Base-by-base conservation (phyloP, 2,888 invertebrate genomes). In the Xestia sexstrigata region DNA sequence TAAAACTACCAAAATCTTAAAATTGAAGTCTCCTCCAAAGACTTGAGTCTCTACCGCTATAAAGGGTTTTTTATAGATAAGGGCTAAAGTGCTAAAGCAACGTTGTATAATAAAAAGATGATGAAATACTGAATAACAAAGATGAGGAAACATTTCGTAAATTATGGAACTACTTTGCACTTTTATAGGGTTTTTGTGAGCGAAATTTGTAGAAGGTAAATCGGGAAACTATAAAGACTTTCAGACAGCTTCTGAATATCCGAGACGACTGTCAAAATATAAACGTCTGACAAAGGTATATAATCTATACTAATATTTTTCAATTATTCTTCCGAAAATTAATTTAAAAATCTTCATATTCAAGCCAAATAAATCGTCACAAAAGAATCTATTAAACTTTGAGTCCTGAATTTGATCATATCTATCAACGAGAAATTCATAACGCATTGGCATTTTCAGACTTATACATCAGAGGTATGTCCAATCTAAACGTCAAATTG, bases 21-120 rank as follows among this genome's bases (percentile, higher is more conserved):
- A 35, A 35, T 35, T 26, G 30, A 20, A 52, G 13, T 17, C 52
- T 55, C 15, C 0, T 17, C 9, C 23, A 35, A 62, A 65, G n/a
- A 45, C 15, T 52, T 26, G 7, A 63, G 30, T 39, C n/a, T 45
- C 7, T 70, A 67, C 23, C 1, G 45, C 58, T 65, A 62, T 71
- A 84, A 82, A 83, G n/a, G 8, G 30, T 0, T 71, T 79, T 35
- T 84, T 79, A 74, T 79, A 15, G 65, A 52, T 23, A 42, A 39
- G 17, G 45, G 45, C 52, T 69, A 26, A 81, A 68, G 35, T 11
- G 35, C 45, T 15, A 73, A 8, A 42, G 7, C 26, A 35, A 47
- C 17, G 11, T 30, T 66, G 42, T 67, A 52, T 78, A 55, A 69
- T 63, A 58, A 39, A 45, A 83, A 70, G 62, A 49, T 73, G 62